phyloP scores from a whole-genome alignment of 2,113 vertebrate genomes.

The Oriolus oriolus region DNA sequence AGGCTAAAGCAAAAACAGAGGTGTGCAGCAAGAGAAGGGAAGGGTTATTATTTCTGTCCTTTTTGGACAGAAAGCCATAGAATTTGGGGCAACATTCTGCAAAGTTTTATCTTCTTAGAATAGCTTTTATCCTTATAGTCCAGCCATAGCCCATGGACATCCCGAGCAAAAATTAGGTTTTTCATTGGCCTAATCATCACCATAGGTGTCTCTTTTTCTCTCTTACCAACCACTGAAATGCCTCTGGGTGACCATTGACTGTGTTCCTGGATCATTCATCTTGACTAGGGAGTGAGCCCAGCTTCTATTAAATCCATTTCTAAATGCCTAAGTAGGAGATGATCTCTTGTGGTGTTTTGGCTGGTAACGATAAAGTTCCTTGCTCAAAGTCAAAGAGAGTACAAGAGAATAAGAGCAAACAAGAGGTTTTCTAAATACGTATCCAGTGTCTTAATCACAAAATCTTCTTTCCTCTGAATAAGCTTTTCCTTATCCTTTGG shows the following conservation, averaged over 20 bases:
- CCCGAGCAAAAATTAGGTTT: background rate
- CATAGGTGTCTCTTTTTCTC: background rate
- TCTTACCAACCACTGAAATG: background rate
- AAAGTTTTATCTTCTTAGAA: background rate
- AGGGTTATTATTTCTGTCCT: background rate
- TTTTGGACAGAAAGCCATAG: background rate
- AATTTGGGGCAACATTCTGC: background rate
- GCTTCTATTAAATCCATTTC: background rate
- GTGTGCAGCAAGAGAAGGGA: background rate
- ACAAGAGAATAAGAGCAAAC: background rate
- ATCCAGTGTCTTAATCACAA: background rate
- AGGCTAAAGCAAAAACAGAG: background rate
- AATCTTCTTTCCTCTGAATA: background rate
- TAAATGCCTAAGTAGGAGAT: background rate
- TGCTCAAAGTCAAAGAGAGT: background rate
- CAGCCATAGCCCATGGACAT: background rate
- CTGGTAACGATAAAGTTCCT: background rate
- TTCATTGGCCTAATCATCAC: background rate
- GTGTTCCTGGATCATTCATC: background rate
- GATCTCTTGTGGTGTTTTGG: background rate
- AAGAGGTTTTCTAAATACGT: background rate
- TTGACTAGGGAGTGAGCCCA: background rate
- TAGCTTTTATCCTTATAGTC: background rate
- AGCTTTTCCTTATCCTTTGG: background rate
- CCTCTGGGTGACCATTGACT: fast-evolving